phyloP scores from a whole-genome alignment of 2,113 vertebrate genomes.

The Tylochromis polylepis region DNA sequence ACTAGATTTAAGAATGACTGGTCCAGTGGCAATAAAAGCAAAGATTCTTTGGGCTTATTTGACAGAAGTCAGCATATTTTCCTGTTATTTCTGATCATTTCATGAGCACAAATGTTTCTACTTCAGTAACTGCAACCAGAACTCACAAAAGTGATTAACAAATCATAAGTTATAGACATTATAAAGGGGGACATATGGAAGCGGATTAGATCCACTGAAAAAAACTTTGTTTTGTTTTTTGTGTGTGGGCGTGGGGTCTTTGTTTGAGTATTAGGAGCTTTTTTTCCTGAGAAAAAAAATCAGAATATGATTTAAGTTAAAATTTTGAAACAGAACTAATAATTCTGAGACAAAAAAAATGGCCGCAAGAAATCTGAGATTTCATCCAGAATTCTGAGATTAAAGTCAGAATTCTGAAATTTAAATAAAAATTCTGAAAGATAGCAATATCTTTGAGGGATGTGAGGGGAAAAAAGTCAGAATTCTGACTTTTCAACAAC shows the following conservation, averaged over 20 bases:
- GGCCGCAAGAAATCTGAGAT: no score
- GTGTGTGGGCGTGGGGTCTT: not conserved
- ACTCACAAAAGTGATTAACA: not conserved
- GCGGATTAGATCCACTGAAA: not conserved
- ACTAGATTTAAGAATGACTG: not conserved
- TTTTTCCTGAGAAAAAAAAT: fast-evolving
- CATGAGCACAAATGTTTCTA: not conserved
- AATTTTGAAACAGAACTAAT: not conserved
- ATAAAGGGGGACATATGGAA: not conserved
- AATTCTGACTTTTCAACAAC: not conserved
- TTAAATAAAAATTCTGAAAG: not conserved
- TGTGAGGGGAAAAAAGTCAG: no score
- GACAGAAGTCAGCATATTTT: not conserved
- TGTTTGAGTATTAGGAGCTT: not conserved
- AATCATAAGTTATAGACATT: fast-evolving
- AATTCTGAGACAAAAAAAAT: not conserved
- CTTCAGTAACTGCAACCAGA: not conserved
- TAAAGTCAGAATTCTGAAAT: not conserved
- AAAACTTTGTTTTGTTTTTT: not conserved
- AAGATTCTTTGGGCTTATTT: not conserved
- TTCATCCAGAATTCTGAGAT: not conserved
- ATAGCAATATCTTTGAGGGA: not conserved
- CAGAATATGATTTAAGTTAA: not conserved
- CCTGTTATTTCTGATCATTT: not conserved
- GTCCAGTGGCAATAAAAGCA: not conserved